A percentile compares a stretch with the other conserved stretches of the same genome.
Conservation (phyloP, 2,797 vertebrate genomes). For the Gadopsis marmoratus region DNA sequence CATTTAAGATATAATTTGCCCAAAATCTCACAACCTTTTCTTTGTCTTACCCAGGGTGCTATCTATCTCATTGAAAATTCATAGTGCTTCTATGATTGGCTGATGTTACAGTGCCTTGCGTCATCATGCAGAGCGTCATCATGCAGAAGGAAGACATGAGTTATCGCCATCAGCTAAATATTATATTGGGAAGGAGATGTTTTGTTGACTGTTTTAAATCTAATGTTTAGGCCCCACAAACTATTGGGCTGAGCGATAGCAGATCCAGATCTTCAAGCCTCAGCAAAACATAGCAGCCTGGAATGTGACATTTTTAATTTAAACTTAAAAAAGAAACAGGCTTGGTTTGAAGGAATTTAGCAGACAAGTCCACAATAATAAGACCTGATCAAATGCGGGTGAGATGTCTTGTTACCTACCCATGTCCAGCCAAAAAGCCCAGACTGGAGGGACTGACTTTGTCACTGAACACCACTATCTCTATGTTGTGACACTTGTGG, state of each 20-base stretch:
- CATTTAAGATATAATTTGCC: too few relatives aligned
- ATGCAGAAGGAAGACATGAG: not conserved
- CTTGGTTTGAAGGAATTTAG: not conserved
- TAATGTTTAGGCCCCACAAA: not conserved
- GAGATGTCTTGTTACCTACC: constrained; percentile 72
- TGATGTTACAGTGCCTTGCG: not conserved
- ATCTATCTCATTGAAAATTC: not conserved
- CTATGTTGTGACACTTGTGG: constrained; percentile 81
- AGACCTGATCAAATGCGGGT: not conserved
- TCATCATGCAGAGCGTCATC: not conserved
- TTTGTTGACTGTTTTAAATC: not conserved
- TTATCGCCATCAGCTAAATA: not conserved
- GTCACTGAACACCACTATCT: constrained; percentile 86
- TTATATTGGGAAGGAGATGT: not conserved
- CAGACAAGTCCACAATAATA: not conserved
- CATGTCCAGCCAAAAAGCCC: constrained; percentile 88
- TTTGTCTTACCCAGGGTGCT: not conserved
- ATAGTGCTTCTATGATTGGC: not conserved
- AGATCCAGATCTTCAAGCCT: not conserved
- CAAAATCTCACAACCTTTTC: not conserved
- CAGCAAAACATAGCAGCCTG: not conserved
- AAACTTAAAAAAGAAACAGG: not conserved
- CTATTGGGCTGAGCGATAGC: not conserved
- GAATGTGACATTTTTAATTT: not conserved
- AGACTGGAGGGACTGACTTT: constrained; percentile 90